Conservation (phyloP, 2,113 vertebrate genomes). For the Boleophthalmus pectinirostris region DNA sequence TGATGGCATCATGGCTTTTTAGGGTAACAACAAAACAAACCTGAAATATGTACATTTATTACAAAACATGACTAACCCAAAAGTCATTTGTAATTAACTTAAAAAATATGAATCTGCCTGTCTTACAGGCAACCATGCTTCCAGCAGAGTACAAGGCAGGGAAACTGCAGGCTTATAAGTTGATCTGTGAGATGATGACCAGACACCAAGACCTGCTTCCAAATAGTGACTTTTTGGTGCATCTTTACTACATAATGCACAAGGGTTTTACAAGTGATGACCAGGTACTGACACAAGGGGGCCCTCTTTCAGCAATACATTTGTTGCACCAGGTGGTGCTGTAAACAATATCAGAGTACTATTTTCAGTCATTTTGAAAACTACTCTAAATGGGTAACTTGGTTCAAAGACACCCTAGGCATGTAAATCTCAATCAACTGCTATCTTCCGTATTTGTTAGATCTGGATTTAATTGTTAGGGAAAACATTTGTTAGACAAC, state of each 20-base stretch:
- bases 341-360: not conserved
- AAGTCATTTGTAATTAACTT: not conserved
- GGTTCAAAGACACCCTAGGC: not conserved
- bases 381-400: not conserved
- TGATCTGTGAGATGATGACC: constrained; percentile 98
- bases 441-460: not conserved
- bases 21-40: constrained; percentile 77
- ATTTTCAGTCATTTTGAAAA: not conserved
- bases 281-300: constrained; percentile 82
- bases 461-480: not conserved
- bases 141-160: constrained; percentile 91
- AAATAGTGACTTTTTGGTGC: constrained; percentile 92
- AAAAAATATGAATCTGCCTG: not conserved
- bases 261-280: constrained; percentile 90
- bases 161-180: constrained; percentile 91
- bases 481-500: not conserved
- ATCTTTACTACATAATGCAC: constrained; percentile 95
- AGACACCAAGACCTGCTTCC: constrained; percentile 95
- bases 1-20: constrained; percentile 97
- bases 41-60: not conserved
- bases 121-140: constrained; percentile 86
- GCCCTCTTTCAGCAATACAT: constrained; percentile 3
- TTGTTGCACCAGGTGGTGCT: constrained; percentile 49
- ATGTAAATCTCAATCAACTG: not conserved
- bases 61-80: not conserved